Evolutionary conservation across 2,797 vertebrate genomes (phyloP).

Genomic region (Molossus molossus): DNA sequence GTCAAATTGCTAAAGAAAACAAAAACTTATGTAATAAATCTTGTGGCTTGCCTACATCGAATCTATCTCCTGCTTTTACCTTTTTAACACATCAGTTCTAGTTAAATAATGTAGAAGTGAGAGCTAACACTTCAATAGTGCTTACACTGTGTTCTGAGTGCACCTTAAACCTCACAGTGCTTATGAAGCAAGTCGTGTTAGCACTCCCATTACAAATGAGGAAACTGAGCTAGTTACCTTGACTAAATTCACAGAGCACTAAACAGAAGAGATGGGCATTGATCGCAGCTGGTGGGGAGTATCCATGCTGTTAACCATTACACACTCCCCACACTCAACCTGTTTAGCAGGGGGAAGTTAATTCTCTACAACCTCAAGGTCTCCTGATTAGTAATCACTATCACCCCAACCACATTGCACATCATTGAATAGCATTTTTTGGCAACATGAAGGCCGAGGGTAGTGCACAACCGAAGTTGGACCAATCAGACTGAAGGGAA

Average conservation of each 20-base stretch:
- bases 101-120: slow-evolving; percentile 23
- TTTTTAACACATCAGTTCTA: neutral
- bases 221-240: neutral
- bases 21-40: neutral
- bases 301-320: neutral
- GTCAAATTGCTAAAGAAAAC: slow-evolving; percentile 44
- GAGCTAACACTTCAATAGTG: neutral
- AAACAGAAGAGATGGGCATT: neutral
- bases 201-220: neutral
- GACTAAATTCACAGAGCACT: neutral
- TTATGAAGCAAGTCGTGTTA: neutral
- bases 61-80: neutral
- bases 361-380: neutral
- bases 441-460: neutral
- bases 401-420: neutral
- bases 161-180: neutral
- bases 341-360: neutral
- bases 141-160: neutral
- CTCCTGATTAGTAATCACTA: neutral
- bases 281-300: neutral
- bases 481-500: neutral
- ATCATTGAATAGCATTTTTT: neutral
- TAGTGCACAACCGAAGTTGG: neutral
- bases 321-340: neutral
- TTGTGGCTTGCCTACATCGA: neutral